Percentiles rank a stretch among this genome's conserved stretches.
Evolutionary conservation across 2,797 vertebrate species (phyloP).

Genomic region (Triplophysa yarkandensis): DNA sequence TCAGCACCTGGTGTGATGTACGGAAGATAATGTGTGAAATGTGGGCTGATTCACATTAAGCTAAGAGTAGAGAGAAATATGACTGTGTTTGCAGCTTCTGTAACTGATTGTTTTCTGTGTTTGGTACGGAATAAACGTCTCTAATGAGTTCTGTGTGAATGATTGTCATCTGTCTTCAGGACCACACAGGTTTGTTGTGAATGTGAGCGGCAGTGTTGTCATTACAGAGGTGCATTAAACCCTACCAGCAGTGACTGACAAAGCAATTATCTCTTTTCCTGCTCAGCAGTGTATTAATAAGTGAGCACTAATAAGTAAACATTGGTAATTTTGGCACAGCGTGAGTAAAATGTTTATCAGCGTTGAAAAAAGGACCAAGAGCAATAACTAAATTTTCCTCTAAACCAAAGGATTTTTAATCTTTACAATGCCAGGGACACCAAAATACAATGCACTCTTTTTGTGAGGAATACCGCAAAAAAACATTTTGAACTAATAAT

Average conservation of each 20-base stretch:
- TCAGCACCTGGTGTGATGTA: conserved; percentile 17
- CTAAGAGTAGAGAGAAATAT: background rate
- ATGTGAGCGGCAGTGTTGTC: conserved; percentile 23
- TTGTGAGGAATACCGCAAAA: no score
- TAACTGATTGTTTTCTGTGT: conserved; percentile 3
- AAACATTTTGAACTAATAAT: no score
- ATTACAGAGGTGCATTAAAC: conserved; percentile 34
- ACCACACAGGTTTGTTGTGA: conserved; percentile 19
- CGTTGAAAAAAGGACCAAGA: background rate
- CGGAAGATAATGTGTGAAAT: conserved; percentile 17
- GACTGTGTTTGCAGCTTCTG: background rate
- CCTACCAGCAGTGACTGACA: conserved; percentile 39
- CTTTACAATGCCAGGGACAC: no score
- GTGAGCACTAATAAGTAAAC: conserved; percentile 27
- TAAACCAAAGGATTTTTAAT: no score
- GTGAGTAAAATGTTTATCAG: conserved; percentile 1
- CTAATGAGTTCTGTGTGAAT: conserved; percentile 47
- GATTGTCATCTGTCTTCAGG: conserved; percentile 24
- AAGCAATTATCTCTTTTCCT: conserved; percentile 27
- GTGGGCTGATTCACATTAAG: conserved; percentile 2
- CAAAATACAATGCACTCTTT: no score
- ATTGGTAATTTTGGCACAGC: conserved; percentile 1
- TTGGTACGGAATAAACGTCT: conserved; percentile 8
- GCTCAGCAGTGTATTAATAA: conserved; percentile 24
- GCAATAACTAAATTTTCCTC: no score